Evolutionary conservation across 2,797 vertebrate genomes (phyloP), one percentile per base, ranked within the genome.

Genomic region (Antennarius maculatus): DNA sequence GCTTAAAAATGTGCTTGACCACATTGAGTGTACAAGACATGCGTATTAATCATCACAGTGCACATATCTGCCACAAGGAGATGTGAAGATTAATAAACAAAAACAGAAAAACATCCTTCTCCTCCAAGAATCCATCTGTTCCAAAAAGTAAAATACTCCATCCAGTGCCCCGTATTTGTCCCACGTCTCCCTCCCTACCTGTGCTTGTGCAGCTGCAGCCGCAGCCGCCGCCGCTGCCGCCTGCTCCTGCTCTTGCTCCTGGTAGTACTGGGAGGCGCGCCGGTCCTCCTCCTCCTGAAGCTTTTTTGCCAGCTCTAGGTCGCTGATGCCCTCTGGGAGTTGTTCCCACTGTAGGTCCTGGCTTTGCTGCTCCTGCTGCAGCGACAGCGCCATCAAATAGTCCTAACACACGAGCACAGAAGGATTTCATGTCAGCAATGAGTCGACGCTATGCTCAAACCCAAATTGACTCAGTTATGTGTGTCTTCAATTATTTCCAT

Each of bases 331-430:
- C 91, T 98, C 97, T 1, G 97, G 96, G 46, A 97, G 94, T 72
- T 97, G 96, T 70, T 98, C 97, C 97, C 97, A 99, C 60, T 95
- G 94, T 34, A 98, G 91, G 46, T 98, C 97, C 84, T 95, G 95
- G 69, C 91, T 96, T 86, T 97, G 97, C 92, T 99, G 97, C 90
- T 99, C 97, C 94, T 99, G 97, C 93, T 99, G 98, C 72, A 99
- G 94, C 29, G 97, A 97, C 87, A 99, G 88, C 2, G 98, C 98
- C 97, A 99, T 98, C 91, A 98, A 87, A 85, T 99, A 99, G 90
- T 99, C 98, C 98, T 99, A 82, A 39, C 54, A 76, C 51, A 74
- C 7, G 34, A 58, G 64, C 52, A 60, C 4, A 71, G 27, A 59
- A 12, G 54, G 41, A 49, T 7, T 11, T 27, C 13, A 48, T 68